phyloP scores from a whole-genome alignment of 2,797 vertebrate genomes.

The Crypturellus tataupa region DNA sequence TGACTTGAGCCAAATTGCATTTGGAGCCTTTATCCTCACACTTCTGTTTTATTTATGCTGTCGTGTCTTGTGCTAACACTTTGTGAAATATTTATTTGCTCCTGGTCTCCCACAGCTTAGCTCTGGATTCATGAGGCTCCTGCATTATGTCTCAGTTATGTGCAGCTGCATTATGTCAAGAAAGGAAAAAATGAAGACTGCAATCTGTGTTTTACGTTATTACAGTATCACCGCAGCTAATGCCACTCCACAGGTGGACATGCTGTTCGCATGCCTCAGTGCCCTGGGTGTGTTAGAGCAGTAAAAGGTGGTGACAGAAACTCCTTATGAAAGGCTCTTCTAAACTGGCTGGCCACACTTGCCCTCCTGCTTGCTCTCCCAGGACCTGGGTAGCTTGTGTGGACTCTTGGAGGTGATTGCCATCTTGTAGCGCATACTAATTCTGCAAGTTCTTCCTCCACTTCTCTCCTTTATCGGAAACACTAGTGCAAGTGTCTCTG shows the following conservation, averaged over 20 bases:
- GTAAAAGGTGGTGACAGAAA: neutral
- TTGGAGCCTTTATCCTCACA: constrained; percentile 55
- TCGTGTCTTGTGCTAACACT: constrained; percentile 64
- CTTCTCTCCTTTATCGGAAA: neutral
- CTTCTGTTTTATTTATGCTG: constrained; percentile 73
- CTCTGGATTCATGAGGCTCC: constrained; percentile 58
- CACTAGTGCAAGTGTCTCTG: neutral
- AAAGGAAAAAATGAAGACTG: constrained; percentile 19
- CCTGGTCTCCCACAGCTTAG: constrained; percentile 51
- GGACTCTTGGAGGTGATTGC: neutral
- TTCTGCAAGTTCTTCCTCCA: neutral
- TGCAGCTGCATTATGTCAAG: constrained; percentile 58
- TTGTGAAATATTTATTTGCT: constrained; percentile 79
- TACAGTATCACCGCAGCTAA: neutral
- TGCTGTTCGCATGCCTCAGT: neutral
- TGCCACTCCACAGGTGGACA: neutral
- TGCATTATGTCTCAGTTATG: constrained; percentile 1
- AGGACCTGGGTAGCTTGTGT: neutral
- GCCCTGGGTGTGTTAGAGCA: neutral
- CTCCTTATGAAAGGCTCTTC: neutral
- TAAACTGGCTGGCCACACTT: neutral
- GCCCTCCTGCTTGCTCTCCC: neutral
- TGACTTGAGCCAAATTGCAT: constrained; percentile 76
- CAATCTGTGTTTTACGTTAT: constrained; percentile 42
- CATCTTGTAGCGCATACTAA: neutral